Base-by-base conservation (phyloP, 2,113 vertebrate genomes). In the Percopsis transmontana region DNA sequence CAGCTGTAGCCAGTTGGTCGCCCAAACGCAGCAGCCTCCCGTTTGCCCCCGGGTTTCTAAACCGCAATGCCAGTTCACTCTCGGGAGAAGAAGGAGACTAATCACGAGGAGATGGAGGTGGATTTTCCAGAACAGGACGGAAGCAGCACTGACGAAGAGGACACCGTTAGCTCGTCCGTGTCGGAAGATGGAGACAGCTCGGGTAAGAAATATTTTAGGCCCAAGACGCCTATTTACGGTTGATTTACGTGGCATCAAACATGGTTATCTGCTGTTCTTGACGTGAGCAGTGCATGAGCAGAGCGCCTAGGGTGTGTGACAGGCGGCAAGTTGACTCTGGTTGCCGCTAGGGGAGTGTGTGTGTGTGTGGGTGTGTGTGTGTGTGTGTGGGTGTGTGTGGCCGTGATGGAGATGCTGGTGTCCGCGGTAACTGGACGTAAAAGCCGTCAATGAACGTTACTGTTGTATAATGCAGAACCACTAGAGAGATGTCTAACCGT, bases 51-150 rank as follows among this genome's bases (percentile, higher is more conserved):
- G 59, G 55, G 24, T 60, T 9, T 15, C 7, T 27, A 18, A 33
- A 48, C 44, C 58, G 55, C 42, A 0, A 98, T 99, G 96, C 96
- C 95, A 76, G 95, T 98, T 19, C 96, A 99, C 83, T 93, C 95
- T 48, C 92, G 96, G 72, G 97, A 99, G 72, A 99, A 98, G 87
- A 99, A 97, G 76, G 96, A 97, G 71, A 95, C 86, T 71, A 94
- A 96, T 84, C 96, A 97, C 82, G 96, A 97, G 83, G 97, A 99
- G 69, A 99, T 99, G 96, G 96, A 98, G 83, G 95, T 99, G 91
- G 97, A 98, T 72, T 98, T 94, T 66, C 93, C 94, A 19, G 96
- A 98, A 69, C 97, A 99, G 60, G 97, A 98, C 78, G 95, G 94
- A 73, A 98, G 95, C 89, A 97, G 92, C 84, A 95, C 95, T 2